Evolutionary conservation across 2,113 vertebrate genomes (phyloP).

Genomic region (Nesoenas mayeri): DNA sequence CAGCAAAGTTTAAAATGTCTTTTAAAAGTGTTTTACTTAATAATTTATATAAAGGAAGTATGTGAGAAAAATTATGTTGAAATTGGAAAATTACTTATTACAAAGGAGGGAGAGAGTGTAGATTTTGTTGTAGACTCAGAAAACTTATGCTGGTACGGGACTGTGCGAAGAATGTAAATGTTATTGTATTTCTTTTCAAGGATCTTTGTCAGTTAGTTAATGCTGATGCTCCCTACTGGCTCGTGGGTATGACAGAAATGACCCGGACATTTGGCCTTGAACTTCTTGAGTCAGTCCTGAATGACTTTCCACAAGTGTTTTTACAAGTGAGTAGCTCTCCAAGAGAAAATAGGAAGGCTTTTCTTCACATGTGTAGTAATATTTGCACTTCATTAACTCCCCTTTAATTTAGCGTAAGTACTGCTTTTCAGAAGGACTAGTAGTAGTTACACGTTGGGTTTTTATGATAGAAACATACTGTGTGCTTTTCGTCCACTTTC

Average conservation of each 20-base stretch:
- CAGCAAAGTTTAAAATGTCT: neutral
- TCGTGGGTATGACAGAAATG: slow-evolving; percentile 99
- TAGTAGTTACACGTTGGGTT: neutral
- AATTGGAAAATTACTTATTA: neutral
- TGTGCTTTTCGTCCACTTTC: neutral
- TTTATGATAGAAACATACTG: neutral
- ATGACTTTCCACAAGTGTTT: slow-evolving; percentile 96
- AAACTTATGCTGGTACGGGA: neutral
- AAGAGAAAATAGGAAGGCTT: neutral
- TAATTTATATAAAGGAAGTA: neutral
- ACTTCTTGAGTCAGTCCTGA: slow-evolving; percentile 95
- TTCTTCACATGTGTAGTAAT: neutral
- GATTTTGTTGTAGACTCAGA: neutral
- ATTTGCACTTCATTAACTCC: neutral
- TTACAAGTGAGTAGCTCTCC: slow-evolving; percentile 80
- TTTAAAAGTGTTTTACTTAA: neutral
- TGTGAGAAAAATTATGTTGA: neutral
- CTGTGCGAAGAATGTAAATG: neutral
- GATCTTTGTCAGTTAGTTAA: slow-evolving; percentile 98
- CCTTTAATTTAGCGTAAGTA: neutral
- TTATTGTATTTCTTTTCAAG: slow-evolving; percentile 71
- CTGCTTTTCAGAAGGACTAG: neutral
- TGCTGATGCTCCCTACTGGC: slow-evolving; percentile 97
- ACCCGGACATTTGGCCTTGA: slow-evolving; percentile 96
- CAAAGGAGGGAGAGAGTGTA: neutral